Percentiles rank a stretch among this genome's conserved stretches.
These are phyloP conservation scores for Trichomycterus rosablanca DNA, from an alignment of 2,113 vertebrate genomes.

Conservation along the genomic window DNA sequence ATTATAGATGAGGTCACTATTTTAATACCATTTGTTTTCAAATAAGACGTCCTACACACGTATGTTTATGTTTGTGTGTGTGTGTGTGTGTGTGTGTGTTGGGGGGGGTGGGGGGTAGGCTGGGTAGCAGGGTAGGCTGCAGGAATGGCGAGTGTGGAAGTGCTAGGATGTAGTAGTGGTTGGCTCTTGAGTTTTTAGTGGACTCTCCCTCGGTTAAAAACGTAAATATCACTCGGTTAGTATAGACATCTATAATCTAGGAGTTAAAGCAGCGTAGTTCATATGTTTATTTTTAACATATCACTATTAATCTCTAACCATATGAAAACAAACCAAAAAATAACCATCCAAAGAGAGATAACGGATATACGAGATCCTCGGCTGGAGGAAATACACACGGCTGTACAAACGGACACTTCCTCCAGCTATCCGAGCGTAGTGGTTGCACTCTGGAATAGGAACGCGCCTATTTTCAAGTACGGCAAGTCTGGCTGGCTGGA, in stretches of 20 bases:
- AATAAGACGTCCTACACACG: constrained; percentile 4
- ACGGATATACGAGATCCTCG: constrained; percentile 37
- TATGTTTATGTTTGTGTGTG: not conserved
- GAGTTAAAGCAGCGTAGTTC: constrained; percentile 42
- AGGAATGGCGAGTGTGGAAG: too few species aligned
- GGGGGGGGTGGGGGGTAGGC: too few species aligned
- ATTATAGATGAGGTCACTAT: not conserved
- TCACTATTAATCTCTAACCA: constrained; percentile 22
- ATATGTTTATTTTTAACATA: constrained; percentile 28
- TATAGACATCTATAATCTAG: constrained; percentile 21
- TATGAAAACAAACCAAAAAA: constrained; percentile 4
- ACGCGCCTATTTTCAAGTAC: constrained; percentile 26
- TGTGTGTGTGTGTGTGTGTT: not conserved
- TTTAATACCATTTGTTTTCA: too few species aligned
- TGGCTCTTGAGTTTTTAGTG: constrained; percentile 14
- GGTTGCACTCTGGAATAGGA: constrained; percentile 20
- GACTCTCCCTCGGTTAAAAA: constrained; percentile 2
- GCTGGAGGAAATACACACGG: constrained; percentile 4
- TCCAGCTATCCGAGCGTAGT: constrained; percentile 12
- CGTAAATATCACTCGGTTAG: constrained; percentile 25
- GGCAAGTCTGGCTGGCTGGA: not conserved
- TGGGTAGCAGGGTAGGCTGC: constrained; percentile 6
- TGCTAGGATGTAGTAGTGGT: not conserved
- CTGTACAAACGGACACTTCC: not conserved
- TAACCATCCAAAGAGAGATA: constrained; percentile 30